Conservation (phyloP, 2,888 invertebrate species). For the Leptinotarsa rubiginosa region DNA sequence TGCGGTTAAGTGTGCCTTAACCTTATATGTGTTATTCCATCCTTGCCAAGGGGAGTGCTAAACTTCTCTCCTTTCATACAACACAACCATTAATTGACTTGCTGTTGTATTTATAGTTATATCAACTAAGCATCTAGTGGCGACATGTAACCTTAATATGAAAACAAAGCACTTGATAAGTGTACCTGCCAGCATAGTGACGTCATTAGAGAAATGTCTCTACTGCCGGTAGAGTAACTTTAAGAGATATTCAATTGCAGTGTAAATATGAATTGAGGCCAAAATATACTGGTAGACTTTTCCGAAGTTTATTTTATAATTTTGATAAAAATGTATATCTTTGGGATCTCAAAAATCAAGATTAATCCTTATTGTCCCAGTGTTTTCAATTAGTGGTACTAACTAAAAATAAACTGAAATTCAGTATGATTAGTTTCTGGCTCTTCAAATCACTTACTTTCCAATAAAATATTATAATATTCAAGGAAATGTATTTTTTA, state of each 20-base stretch:
- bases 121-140: conserved; percentile 3
- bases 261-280: too few species aligned
- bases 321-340: too few species aligned
- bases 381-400: too few species aligned
- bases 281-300: too few species aligned
- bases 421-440: too few species aligned
- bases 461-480: too few species aligned
- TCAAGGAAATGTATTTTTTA: too few species aligned
- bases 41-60: conserved; percentile 98
- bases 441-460: too few species aligned
- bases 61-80: conserved; percentile 98
- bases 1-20: conserved; percentile 68
- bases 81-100: conserved; percentile 70
- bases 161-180: background rate
- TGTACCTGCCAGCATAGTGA: background rate
- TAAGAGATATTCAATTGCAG: background rate
- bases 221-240: background rate
- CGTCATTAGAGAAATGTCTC: background rate
- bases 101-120: conserved; percentile 31
- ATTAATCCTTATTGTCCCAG: too few species aligned
- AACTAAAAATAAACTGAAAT: too few species aligned
- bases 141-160: conserved; percentile 14
- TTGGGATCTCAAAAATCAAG: too few species aligned
- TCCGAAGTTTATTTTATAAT: too few species aligned
- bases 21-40: conserved; percentile 78